Evolutionary conservation across 2,888 invertebrate species (phyloP).

Genomic region (Drosophila tripunctata): DNA sequence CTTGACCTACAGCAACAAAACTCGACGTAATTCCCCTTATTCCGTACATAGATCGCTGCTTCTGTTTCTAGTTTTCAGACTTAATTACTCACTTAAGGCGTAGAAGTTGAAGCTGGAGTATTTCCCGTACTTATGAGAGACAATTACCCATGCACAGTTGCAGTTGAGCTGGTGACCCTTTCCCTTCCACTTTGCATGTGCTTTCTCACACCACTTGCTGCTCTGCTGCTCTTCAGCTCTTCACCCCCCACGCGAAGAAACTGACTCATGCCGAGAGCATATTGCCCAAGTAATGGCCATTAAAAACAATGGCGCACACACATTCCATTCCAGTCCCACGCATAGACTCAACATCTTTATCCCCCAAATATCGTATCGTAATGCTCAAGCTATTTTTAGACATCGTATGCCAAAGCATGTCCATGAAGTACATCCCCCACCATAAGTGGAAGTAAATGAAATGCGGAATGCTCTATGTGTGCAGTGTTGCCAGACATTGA

Average conservation of each 20-base stretch:
- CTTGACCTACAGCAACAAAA: conserved; percentile 70
- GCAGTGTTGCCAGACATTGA: too few species aligned
- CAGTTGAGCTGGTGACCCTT: neutral
- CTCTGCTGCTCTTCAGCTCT: neutral
- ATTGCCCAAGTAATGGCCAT: conserved; percentile 36
- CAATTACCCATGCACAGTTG: conserved; percentile 58
- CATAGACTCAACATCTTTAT: conserved; percentile 41
- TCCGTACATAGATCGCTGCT: neutral
- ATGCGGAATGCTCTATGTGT: neutral
- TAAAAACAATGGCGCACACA: conserved; percentile 52
- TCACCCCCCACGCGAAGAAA: conserved; percentile 42
- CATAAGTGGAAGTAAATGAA: conserved; percentile 10
- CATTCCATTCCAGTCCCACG: conserved; percentile 65
- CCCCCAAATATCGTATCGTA: conserved; percentile 18
- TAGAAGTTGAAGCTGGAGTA: conserved; percentile 38
- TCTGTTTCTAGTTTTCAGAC: conserved; percentile 13
- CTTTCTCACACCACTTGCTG: conserved; percentile 23
- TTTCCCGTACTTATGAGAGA: conserved; percentile 20
- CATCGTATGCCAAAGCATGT: neutral
- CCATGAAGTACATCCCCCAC: conserved; percentile 3
- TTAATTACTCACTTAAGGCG: conserved; percentile 53
- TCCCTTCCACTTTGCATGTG: conserved; percentile 31
- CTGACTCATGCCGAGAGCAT: conserved; percentile 54
- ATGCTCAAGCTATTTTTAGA: conserved; percentile 57
- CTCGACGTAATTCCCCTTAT: neutral